phyloP scores from a whole-genome alignment of 2,888 invertebrate species.

The Cephus nigrinus region DNA sequence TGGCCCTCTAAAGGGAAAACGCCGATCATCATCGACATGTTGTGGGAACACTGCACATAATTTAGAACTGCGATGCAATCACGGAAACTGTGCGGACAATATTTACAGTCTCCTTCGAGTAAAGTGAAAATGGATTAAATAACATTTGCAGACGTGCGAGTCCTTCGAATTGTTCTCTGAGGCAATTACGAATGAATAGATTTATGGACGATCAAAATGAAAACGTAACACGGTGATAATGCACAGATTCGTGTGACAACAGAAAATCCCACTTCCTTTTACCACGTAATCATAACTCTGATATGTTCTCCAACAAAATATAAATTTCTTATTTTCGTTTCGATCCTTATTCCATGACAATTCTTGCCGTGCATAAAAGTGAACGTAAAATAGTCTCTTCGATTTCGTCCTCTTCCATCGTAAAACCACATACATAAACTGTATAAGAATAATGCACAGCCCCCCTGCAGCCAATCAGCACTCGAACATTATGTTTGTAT shows the following conservation, averaged over 20 bases:
- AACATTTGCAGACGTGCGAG: not conserved
- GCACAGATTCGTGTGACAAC: not conserved
- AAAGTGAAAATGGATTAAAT: not conserved
- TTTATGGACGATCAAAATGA: not conserved
- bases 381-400: not conserved
- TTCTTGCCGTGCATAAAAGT: not conserved
- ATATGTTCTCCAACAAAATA: not conserved
- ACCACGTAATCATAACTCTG: not conserved
- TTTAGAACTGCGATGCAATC: not conserved
- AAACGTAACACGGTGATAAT: not conserved
- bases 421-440: not conserved
- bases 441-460: not conserved
- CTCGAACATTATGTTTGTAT: not conserved
- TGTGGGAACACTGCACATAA: not conserved
- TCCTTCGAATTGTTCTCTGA: not conserved
- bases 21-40: not conserved
- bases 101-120: not conserved
- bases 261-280: not conserved
- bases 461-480: not conserved
- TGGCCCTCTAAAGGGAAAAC: not conserved
- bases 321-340: not conserved
- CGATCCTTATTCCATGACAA: not conserved
- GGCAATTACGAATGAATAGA: not conserved
- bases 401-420: not conserved
- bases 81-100: not conserved